phyloP scores from a whole-genome alignment of 2,797 vertebrate species.

The Arnoldichthys spilopterus region DNA sequence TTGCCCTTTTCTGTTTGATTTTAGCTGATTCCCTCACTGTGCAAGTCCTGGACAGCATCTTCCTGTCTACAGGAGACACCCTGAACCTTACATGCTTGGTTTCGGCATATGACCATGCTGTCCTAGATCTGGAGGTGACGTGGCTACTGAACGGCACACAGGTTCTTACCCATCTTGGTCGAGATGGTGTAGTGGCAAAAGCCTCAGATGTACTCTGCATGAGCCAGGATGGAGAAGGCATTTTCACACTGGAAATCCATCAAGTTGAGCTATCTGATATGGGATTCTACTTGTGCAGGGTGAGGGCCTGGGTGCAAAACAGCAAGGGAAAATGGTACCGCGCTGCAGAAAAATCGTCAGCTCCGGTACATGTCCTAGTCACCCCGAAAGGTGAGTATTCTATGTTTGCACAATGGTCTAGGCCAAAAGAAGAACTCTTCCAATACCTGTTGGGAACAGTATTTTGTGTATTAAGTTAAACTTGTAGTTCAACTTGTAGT shows the following conservation, averaged over 20 bases:
- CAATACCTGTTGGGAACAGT: too few species aligned
- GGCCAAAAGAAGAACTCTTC: background rate
- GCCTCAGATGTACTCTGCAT: conserved; percentile 73
- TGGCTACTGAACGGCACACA: conserved; percentile 83
- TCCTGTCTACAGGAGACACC: conserved; percentile 77
- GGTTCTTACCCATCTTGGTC: conserved; percentile 81
- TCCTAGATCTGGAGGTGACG: conserved; percentile 80
- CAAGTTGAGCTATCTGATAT: conserved; percentile 76
- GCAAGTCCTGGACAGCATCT: conserved; percentile 70
- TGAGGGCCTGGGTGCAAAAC: conserved; percentile 81
- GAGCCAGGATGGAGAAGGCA: conserved; percentile 73
- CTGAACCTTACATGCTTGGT: conserved; percentile 87
- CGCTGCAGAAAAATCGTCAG: conserved; percentile 84
- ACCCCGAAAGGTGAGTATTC: conserved; percentile 82
- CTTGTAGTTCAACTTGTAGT: too few species aligned
- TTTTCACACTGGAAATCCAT: conserved; percentile 81
- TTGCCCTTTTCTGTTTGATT: conserved; percentile 35
- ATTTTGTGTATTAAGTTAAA: too few species aligned
- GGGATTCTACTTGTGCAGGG: conserved; percentile 85
- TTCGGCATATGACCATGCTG: conserved; percentile 75
- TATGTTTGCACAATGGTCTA: background rate
- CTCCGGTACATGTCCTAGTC: conserved; percentile 79
- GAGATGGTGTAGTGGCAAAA: conserved; percentile 80
- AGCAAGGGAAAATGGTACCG: conserved; percentile 85
- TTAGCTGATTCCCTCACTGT: conserved; percentile 82